phyloP scores from a whole-genome alignment of 2,888 invertebrate genomes.

The Lepidochitona cinerea region DNA sequence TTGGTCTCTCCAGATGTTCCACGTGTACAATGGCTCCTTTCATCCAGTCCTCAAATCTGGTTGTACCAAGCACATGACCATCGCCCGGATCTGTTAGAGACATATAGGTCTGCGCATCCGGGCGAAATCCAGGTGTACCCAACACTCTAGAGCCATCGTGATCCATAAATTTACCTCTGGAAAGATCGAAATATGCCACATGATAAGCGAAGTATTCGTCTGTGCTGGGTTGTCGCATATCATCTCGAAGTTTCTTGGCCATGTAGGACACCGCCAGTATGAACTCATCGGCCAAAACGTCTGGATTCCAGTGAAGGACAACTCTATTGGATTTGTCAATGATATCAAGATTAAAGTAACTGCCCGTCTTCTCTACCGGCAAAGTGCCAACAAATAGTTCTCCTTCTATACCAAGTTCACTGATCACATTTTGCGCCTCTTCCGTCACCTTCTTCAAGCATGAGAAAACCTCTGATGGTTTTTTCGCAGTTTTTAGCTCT shows the following conservation, averaged over 20 bases:
- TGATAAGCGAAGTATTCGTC: conserved; percentile 38
- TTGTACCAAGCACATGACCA: conserved; percentile 48
- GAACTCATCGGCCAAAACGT: conserved; percentile 23
- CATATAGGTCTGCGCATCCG: conserved; percentile 49
- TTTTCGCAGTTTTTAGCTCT: background rate
- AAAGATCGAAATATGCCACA: conserved; percentile 31
- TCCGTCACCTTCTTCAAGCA: background rate
- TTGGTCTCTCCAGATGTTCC: conserved; percentile 47
- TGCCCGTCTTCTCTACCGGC: conserved; percentile 10
- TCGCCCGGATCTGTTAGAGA: conserved; percentile 50
- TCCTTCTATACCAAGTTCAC: conserved; percentile 32
- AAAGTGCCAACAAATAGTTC: conserved; percentile 33
- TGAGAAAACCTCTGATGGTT: background rate
- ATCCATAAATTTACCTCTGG: conserved; percentile 23
- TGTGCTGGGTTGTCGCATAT: conserved; percentile 33
- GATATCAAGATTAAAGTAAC: conserved; percentile 10
- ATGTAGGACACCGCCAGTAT: conserved; percentile 28
- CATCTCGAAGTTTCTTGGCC: conserved; percentile 29
- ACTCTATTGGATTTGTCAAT: conserved; percentile 26
- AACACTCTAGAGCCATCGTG: conserved; percentile 23
- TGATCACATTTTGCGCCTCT: conserved; percentile 3
- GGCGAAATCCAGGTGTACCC: conserved; percentile 47
- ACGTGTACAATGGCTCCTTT: conserved; percentile 49
- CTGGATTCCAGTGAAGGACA: conserved; percentile 34
- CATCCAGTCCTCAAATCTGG: conserved; percentile 47